Evolutionary conservation across 2,797 vertebrate species (phyloP), one percentile per base, ranked within the genome.

Genomic region (Argyrosomus regius): DNA sequence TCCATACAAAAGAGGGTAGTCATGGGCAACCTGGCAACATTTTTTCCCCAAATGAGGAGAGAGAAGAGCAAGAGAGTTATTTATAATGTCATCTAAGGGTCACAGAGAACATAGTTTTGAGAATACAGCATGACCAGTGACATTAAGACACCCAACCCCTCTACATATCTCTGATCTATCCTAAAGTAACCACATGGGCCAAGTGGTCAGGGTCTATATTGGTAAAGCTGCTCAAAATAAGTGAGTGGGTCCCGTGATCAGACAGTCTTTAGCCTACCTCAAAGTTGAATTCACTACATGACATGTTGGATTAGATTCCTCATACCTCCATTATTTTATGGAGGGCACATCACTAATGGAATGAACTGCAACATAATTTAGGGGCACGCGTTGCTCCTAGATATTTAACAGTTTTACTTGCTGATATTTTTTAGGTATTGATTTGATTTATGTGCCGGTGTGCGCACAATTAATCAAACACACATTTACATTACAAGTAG

Each of bases 91-190:
- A 59, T 65, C 22, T 46, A 68, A 71, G 70, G 60, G 72, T 86
- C 72, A 71, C 13, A n/a, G 48, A 31, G 61, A 81, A 18, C 66
- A 68, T 69, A 75, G 60, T 64, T 72, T 70, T 22, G 14, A 57
- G 76, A 83, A 86, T 53, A 83, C 78, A 77, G 59, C 82, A 72
- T 88, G 84, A 88, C 77, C 61, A n/a, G 50, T 88, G 79, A 87
- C 77, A 85, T 85, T 82, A 81, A 83, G 80, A 77, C 64, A 87
- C 49, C 45, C 9, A 63, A 71, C 9, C 24, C 58, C 59, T 73
- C 45, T 4, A 22, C 59, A 80, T 80, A 12, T 49, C 59, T 20
- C 41, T 24, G 41, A 24, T 81, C 24, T 46, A 17, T 73, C 35
- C 52, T 31, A 43, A n/a, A 53, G 28, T 73, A 41, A 57, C 58